These are phyloP conservation scores for Drosophila insularis DNA, from an alignment of 1,140 invertebrate genomes.

Conservation along the genomic window DNA sequence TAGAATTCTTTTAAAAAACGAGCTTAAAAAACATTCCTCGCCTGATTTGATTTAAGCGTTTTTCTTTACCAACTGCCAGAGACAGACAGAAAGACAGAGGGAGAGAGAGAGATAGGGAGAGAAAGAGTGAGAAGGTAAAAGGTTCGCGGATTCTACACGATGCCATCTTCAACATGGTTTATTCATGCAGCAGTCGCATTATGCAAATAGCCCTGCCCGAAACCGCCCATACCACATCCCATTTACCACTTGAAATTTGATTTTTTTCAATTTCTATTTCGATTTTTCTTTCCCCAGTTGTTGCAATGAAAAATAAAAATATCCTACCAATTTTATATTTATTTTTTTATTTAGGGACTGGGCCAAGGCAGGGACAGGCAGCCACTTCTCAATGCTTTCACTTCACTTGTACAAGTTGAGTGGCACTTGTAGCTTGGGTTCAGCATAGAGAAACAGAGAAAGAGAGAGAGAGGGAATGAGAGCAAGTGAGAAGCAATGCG, in stretches of 20 bases:
- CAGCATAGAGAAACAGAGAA: neutral
- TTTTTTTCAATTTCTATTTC: constrained; percentile 72
- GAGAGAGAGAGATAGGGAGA: neutral
- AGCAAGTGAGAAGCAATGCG: no score
- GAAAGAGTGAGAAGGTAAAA: neutral
- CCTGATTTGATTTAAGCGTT: constrained; percentile 77
- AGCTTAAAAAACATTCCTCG: constrained; percentile 48
- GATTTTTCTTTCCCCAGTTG: constrained; percentile 64
- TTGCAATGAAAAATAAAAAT: constrained; percentile 38
- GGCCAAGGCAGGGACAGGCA: neutral
- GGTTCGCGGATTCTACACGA: constrained; percentile 26
- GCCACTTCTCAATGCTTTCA: constrained; percentile 45
- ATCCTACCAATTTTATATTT: neutral
- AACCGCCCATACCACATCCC: constrained; percentile 27
- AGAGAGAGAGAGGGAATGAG: neutral
- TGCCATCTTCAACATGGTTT: constrained; percentile 68
- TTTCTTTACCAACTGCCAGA: constrained; percentile 42
- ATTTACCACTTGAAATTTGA: constrained; percentile 70
- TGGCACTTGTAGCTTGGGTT: constrained; percentile 33
- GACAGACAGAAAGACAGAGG: constrained; percentile 9
- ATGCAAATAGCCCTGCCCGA: constrained; percentile 64
- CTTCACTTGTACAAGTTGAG: constrained; percentile 46
- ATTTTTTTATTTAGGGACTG: neutral
- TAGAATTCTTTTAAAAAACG: constrained; percentile 22
- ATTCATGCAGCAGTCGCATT: constrained; percentile 78